A percentile compares a stretch with the other conserved stretches of the same genome.
phyloP scores from a whole-genome alignment of 2,113 vertebrate genomes.

The Gadus macrocephalus region DNA sequence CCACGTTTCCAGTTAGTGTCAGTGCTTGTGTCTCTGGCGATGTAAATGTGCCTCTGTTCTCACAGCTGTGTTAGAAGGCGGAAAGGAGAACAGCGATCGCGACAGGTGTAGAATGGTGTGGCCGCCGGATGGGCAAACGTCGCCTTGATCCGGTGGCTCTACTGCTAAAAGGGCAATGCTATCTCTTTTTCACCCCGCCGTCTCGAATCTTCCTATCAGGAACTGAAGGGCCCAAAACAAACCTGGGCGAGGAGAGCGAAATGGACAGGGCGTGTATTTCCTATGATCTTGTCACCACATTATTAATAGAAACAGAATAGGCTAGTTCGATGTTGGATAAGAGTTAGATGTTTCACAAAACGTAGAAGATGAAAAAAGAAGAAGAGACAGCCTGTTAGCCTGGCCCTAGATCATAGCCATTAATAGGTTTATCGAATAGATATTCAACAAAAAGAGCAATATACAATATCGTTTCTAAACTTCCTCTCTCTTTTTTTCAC shows the following conservation, averaged over 20 bases:
- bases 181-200: background rate
- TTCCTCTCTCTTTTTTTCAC: too few relatives aligned
- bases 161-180: background rate
- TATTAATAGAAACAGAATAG: background rate
- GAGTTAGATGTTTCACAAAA: too few relatives aligned
- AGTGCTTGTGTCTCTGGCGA: background rate
- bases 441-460: too few relatives aligned
- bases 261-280: slow-evolving; percentile 30
- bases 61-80: background rate
- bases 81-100: slow-evolving; percentile 8
- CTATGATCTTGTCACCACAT: too few relatives aligned
- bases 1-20: too few relatives aligned
- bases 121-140: slow-evolving; percentile 29
- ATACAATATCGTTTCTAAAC: too few relatives aligned
- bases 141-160: slow-evolving; percentile 3
- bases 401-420: too few relatives aligned
- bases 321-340: background rate
- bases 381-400: too few relatives aligned
- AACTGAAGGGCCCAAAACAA: background rate
- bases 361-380: too few relatives aligned
- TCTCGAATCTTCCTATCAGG: background rate
- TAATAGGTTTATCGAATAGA: too few relatives aligned
- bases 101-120: slow-evolving; percentile 57
- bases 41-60: slow-evolving; percentile 27
- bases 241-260: slow-evolving; percentile 9